Evolutionary conservation across 2,113 vertebrate species (phyloP), one percentile per base, ranked within the genome.

Genomic region (Poecile atricapillus): DNA sequence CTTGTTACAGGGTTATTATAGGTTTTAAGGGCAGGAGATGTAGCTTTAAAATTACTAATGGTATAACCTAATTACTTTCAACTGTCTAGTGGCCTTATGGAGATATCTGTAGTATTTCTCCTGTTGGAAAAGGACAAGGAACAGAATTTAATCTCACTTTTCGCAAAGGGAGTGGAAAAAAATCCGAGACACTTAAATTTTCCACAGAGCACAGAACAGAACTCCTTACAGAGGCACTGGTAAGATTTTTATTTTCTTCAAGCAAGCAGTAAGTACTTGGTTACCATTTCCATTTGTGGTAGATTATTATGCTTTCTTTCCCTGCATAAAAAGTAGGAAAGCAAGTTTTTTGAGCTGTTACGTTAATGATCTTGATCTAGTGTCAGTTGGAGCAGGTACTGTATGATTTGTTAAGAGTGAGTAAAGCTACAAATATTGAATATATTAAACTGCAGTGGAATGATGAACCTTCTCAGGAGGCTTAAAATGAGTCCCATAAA

Each of bases 161-260:
- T 98, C 99, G 99, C 52, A 99, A 99, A 97, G 99, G 99, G 74
- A 99, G 98, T 75, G 99, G 99, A 65, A 99, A 98, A 91, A 99
- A 99, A 97, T 99, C 99, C 0, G 99, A 99, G 97, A 99, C 99
- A 2, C 98, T 99, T 47, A 99, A 99, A 96, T 99, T 99, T 98
- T 99, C 99, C 67, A 99, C 99, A 46, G 99, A 99, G 92, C 99
- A 99, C 97, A 99, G 99, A 94, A 99, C 99, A 84, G 99, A 99
- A 97, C 99, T 99, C 83, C 99, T 99, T 75, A 99, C 99, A 68
- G 99, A 99, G 97, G 99, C 99, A 21, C 97, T 99, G 98, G 99
- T 99, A 98, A 98, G 98, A 79, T 35, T 47, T 37, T 27, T 33
- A 12, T 46, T 79, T 53, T 53, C 35, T 73, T 58, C 21, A 52